phyloP scores from a whole-genome alignment of 2,797 vertebrate genomes.

The Poecilia wingei region DNA sequence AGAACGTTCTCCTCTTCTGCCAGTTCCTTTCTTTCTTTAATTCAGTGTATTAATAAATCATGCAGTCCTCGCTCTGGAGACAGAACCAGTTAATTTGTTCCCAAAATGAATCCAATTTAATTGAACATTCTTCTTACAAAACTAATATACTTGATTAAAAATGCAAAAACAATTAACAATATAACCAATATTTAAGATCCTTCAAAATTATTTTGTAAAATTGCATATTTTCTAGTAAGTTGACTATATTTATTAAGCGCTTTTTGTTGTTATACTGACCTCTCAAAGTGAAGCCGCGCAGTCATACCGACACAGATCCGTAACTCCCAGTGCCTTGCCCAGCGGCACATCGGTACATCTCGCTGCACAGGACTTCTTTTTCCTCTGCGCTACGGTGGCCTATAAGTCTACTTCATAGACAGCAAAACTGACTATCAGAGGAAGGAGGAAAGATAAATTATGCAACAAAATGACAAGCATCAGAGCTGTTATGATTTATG shows the following conservation, averaged over 20 bases:
- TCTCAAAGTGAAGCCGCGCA: background rate
- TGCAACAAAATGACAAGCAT: background rate
- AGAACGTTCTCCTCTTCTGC: background rate
- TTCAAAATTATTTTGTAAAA: background rate
- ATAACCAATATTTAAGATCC: background rate
- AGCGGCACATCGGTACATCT: background rate
- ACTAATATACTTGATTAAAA: background rate
- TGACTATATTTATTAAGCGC: background rate
- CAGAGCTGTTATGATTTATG: background rate
- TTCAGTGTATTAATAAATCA: background rate
- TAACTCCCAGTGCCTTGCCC: background rate
- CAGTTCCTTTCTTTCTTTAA: background rate
- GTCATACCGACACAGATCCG: background rate
- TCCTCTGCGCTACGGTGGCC: background rate
- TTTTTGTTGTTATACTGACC: background rate
- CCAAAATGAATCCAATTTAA: background rate
- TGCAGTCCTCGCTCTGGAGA: background rate
- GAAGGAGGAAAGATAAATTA: background rate
- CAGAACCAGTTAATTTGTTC: background rate
- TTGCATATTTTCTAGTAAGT: background rate
- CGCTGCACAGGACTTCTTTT: background rate
- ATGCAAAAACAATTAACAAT: background rate
- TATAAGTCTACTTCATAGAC: background rate
- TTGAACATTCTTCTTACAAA: background rate
- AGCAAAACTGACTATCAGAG: background rate